These are phyloP conservation scores for Eurytoma californica DNA, from an alignment of 2,888 invertebrate genomes.

Conservation along the genomic window DNA sequence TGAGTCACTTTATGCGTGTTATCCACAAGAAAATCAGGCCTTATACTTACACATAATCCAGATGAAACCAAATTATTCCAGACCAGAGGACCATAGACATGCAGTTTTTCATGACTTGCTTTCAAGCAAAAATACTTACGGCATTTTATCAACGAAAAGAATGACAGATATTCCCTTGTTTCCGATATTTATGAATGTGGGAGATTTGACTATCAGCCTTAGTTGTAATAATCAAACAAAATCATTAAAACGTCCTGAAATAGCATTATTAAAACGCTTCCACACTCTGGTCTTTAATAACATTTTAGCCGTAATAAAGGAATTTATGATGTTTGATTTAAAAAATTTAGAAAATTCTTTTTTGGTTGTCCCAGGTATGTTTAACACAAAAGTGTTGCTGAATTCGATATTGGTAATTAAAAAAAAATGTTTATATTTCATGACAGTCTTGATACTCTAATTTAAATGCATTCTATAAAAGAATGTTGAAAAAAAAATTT, in stretches of 20 bases:
- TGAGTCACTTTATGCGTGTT: conserved; percentile 69
- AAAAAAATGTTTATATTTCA: not conserved
- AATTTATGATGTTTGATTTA: conserved; percentile 80
- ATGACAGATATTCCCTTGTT: conserved; percentile 80
- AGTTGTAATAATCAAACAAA: conserved; percentile 74
- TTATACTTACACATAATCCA: conserved; percentile 80
- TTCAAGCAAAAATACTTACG: conserved; percentile 77
- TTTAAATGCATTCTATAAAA: too few species aligned
- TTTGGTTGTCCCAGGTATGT: conserved; percentile 71
- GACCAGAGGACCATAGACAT: conserved; percentile 76
- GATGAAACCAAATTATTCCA: conserved; percentile 77
- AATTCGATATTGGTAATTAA: not conserved
- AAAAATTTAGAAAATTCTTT: conserved; percentile 76
- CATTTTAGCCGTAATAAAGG: conserved; percentile 80
- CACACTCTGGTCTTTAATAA: conserved; percentile 86
- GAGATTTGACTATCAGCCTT: conserved; percentile 78
- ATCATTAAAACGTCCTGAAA: conserved; percentile 44
- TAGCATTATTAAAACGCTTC: conserved; percentile 79
- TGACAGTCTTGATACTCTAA: too few species aligned
- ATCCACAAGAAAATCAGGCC: conserved; percentile 67
- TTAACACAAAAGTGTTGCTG: not conserved
- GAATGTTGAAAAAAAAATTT: too few species aligned
- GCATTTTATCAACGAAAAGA: conserved; percentile 79
- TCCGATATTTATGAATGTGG: conserved; percentile 84
- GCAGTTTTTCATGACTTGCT: conserved; percentile 78